Percentiles rank a stretch among this genome's conserved stretches.
phyloP scores from a whole-genome alignment of 2,113 vertebrate species.

The Microtus ochrogaster region DNA sequence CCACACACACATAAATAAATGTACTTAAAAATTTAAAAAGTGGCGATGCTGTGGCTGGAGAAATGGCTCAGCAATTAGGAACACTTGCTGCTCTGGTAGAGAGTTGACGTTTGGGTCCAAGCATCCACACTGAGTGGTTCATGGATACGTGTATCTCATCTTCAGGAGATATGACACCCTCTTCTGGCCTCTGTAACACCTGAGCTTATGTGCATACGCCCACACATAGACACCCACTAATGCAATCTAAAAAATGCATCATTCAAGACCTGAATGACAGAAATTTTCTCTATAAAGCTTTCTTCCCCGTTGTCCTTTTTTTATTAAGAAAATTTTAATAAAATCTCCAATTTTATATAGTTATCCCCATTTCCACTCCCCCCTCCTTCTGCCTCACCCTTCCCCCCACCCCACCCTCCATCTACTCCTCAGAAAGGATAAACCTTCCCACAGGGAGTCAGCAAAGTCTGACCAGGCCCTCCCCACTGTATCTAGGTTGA shows the following conservation, averaged over 20 bases:
- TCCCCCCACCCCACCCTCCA: too few species aligned
- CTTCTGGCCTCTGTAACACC: not conserved
- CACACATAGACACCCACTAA: not conserved
- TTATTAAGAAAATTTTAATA: too few species aligned
- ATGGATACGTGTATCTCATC: not conserved
- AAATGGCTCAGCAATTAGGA: not conserved
- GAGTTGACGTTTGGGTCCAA: not conserved
- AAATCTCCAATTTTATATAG: too few species aligned
- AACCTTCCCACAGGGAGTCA: too few species aligned
- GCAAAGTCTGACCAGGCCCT: too few species aligned
- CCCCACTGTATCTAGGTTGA: too few species aligned
- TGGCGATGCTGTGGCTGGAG: not conserved
- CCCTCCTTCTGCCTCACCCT: too few species aligned
- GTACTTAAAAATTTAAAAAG: not conserved
- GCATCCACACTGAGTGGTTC: not conserved
- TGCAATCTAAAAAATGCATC: not conserved
- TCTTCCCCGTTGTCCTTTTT: not conserved
- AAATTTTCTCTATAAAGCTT: not conserved
- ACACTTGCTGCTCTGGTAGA: not conserved
- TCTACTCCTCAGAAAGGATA: too few species aligned
- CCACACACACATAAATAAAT: not conserved
- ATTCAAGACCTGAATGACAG: conserved; percentile 18
- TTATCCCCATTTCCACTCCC: too few species aligned
- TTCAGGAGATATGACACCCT: not conserved
- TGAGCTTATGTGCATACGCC: not conserved